phyloP scores from a whole-genome alignment of 2,797 vertebrate genomes.

The Myripristis jacobus region DNA sequence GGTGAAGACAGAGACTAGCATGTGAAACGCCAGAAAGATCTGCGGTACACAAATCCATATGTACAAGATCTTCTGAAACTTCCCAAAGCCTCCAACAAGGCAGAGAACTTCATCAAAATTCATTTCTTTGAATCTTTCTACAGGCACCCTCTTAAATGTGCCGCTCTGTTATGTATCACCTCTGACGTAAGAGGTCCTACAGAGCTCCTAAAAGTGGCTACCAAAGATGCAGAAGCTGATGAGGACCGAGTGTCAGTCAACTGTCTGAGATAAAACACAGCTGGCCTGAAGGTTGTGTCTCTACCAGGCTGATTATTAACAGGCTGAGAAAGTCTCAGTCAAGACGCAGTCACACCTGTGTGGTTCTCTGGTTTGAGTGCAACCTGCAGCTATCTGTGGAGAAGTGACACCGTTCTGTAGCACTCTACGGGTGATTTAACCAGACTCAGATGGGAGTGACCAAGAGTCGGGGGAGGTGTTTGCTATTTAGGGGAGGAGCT shows the following conservation, averaged over 20 bases:
- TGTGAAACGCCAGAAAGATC: conserved; percentile 82
- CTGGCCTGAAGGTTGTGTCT: neutral
- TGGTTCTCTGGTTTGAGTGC: neutral
- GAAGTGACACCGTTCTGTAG: neutral
- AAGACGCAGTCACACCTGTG: conserved; percentile 38
- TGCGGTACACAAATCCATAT: conserved; percentile 82
- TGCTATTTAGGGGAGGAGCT: conserved; percentile 53
- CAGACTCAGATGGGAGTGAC: conserved; percentile 49
- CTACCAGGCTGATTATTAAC: conserved; percentile 1
- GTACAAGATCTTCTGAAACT: conserved; percentile 81
- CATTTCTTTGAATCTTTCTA: conserved; percentile 38
- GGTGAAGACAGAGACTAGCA: conserved; percentile 80
- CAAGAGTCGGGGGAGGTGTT: conserved; percentile 53
- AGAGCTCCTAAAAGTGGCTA: conserved; percentile 3
- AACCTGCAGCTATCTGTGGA: conserved; percentile 4
- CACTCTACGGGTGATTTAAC: conserved; percentile 43
- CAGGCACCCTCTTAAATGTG: neutral
- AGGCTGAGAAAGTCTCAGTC: neutral
- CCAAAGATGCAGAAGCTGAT: conserved; percentile 19
- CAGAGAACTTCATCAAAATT: conserved; percentile 78
- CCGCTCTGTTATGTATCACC: too few relatives aligned
- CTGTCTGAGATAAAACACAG: neutral
- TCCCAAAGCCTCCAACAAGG: conserved; percentile 79
- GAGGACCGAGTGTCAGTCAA: neutral
- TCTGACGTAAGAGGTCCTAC: neutral